Conservation (phyloP, 2,797 vertebrate species). For the Microctenopoma steveboyesi region DNA sequence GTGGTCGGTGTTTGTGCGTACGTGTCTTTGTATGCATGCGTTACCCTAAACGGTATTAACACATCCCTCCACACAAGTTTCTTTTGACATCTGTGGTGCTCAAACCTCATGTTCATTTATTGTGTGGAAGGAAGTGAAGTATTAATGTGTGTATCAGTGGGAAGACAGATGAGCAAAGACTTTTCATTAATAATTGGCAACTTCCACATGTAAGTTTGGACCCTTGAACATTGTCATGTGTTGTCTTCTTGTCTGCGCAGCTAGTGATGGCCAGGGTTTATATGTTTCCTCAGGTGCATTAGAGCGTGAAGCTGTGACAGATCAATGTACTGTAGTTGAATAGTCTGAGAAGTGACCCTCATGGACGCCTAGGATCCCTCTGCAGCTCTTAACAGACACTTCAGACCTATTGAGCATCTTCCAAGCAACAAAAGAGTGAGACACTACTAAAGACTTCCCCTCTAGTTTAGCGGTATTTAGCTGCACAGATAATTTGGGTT, state of each 20-base stretch:
- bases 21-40: slow-evolving; percentile 61
- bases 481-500: not conserved
- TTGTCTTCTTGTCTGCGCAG: slow-evolving; percentile 53
- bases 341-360: not conserved
- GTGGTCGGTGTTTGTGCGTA: slow-evolving; percentile 36
- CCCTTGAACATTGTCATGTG: slow-evolving; percentile 65
- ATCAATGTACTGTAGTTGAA: not conserved
- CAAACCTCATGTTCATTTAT: slow-evolving; percentile 67
- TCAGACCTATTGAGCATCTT: not conserved
- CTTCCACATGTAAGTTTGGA: slow-evolving; percentile 66
- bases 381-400: not conserved
- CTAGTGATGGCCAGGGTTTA: slow-evolving; percentile 24
- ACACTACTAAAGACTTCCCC: not conserved
- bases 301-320: slow-evolving; percentile 23
- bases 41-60: slow-evolving; percentile 40
- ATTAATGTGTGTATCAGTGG: slow-evolving; percentile 62
- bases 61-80: slow-evolving; percentile 61
- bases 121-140: slow-evolving; percentile 71
- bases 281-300: slow-evolving; percentile 8
- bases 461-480: not conserved
- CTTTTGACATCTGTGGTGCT: slow-evolving; percentile 67
- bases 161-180: slow-evolving; percentile 73
- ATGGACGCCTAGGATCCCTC: not conserved
- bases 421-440: not conserved
- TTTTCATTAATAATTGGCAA: slow-evolving; percentile 84